These are phyloP conservation scores for Alsophila aescularia DNA, from an alignment of 2,888 invertebrate genomes.

Conservation along the genomic window DNA sequence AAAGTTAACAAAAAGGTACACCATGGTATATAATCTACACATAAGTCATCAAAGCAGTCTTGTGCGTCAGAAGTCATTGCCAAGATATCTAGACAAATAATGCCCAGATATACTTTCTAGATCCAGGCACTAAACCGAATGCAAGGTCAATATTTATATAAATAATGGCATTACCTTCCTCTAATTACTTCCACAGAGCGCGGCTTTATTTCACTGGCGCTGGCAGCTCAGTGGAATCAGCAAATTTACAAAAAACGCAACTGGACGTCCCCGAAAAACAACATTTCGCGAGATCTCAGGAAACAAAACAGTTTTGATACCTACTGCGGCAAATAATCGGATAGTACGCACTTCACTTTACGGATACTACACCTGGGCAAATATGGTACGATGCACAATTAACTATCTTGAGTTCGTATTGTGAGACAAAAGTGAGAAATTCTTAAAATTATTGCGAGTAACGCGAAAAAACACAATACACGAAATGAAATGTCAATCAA, in stretches of 20 bases:
- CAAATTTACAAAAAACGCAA: slow-evolving; percentile 50
- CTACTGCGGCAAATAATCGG: no score
- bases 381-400: neutral
- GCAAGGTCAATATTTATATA: slow-evolving; percentile 46
- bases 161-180: slow-evolving; percentile 44
- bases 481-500: no score
- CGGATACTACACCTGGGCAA: neutral
- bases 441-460: no score
- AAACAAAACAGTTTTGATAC: no score
- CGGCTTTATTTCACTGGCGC: slow-evolving; percentile 16
- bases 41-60: no score
- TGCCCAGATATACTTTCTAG: neutral
- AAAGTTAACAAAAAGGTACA: no score
- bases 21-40: no score
- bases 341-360: slow-evolving; percentile 3
- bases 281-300: slow-evolving; percentile 51
- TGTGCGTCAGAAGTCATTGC: no score
- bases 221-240: slow-evolving; percentile 34
- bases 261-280: slow-evolving; percentile 42
- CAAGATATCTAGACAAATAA: neutral
- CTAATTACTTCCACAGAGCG: slow-evolving; percentile 23
- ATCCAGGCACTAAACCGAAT: slow-evolving; percentile 3
- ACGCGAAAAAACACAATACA: no score
- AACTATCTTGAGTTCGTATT: neutral
- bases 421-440: no score